Evolutionary conservation across 2,113 vertebrate genomes (phyloP).

Genomic region (Lagopus muta): DNA sequence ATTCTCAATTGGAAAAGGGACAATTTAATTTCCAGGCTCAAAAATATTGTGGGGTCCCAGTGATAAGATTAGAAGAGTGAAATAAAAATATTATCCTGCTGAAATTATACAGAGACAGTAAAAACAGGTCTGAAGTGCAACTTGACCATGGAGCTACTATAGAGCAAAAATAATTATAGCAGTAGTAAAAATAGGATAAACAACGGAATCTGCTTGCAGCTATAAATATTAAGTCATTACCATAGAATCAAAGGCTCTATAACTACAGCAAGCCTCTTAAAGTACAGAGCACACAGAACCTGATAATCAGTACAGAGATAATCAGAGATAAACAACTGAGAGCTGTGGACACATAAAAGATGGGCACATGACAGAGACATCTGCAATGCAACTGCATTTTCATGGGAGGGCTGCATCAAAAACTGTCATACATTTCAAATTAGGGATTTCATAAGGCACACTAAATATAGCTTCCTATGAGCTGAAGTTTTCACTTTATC

Average conservation of each 20-base stretch:
- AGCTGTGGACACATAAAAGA: not conserved
- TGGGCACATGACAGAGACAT: not conserved
- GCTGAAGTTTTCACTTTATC: not conserved
- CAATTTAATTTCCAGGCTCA: not conserved
- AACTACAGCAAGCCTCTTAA: constrained; percentile 31
- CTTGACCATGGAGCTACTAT: not conserved
- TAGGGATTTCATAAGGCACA: not conserved
- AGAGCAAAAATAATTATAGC: constrained; percentile 10
- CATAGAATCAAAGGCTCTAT: constrained; percentile 5
- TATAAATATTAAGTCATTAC: constrained; percentile 27
- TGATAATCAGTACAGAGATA: not conserved
- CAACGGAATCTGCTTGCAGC: constrained; percentile 8
- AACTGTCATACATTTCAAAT: not conserved
- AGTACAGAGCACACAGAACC: not conserved
- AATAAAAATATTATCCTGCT: not conserved
- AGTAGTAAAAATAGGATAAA: constrained; percentile 30
- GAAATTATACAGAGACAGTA: not conserved
- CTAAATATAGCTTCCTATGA: not conserved
- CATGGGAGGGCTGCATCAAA: not conserved
- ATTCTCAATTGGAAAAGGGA: not conserved
- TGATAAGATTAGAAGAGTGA: not conserved
- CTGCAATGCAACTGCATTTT: not conserved
- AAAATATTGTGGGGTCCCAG: not conserved
- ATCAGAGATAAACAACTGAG: constrained; percentile 9
- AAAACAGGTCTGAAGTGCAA: not conserved